phyloP scores from a whole-genome alignment of 1,140 invertebrate genomes.

The Apocrypta bakeri region DNA sequence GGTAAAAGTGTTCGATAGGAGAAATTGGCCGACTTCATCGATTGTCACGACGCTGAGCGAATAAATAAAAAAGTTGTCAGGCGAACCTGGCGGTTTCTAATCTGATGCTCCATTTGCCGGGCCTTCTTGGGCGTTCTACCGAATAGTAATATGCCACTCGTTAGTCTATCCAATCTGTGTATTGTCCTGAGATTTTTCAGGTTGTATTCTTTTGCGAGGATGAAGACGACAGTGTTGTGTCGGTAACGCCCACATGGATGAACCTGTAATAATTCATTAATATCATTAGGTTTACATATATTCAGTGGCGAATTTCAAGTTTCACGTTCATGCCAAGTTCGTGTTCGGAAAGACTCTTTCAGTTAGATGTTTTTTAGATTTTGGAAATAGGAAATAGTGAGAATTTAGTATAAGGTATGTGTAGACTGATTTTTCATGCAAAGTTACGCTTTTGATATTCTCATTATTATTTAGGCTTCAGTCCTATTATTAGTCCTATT shows the following conservation, averaged over 20 bases:
- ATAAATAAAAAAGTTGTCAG: not conserved
- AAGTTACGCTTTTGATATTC: not conserved
- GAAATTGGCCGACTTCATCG: too few relatives aligned
- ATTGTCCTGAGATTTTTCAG: slow-evolving; percentile 95
- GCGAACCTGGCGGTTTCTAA: slow-evolving; percentile 83
- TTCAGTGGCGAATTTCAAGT: too few relatives aligned
- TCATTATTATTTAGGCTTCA: not conserved
- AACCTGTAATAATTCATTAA: slow-evolving; percentile 78
- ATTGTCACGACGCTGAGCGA: too few relatives aligned
- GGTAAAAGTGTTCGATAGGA: too few relatives aligned
- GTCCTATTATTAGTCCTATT: too few relatives aligned
- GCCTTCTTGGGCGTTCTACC: slow-evolving; percentile 94
- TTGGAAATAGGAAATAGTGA: too few relatives aligned
- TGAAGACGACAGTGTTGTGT: slow-evolving; percentile 97
- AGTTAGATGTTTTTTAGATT: not conserved
- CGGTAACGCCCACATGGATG: slow-evolving; percentile 97
- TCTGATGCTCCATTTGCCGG: slow-evolving; percentile 94
- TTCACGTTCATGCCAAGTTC: too few relatives aligned
- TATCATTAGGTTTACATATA: not conserved
- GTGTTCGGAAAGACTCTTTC: too few relatives aligned
- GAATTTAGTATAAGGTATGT: too few relatives aligned
- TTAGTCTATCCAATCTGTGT: slow-evolving; percentile 92
- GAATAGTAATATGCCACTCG: slow-evolving; percentile 95
- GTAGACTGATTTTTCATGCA: not conserved
- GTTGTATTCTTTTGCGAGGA: slow-evolving; percentile 96